Evolutionary conservation across 2,888 invertebrate species (phyloP).

Genomic region (Parelbella ahira): DNA sequence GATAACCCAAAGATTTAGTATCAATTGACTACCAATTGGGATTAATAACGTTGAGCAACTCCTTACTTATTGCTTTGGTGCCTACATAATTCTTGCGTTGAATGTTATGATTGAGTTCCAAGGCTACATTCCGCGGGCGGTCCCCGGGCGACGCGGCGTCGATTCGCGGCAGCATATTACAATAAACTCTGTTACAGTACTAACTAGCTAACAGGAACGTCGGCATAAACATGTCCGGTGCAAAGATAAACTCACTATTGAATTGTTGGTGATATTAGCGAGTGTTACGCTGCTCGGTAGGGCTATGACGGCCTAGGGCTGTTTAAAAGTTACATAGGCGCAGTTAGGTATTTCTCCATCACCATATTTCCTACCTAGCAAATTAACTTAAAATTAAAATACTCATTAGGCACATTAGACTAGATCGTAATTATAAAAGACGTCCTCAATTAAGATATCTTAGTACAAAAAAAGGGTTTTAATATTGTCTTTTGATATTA

Average conservation of each 20-base stretch:
- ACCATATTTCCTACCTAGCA: too few species aligned
- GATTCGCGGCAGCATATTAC: conserved; percentile 41
- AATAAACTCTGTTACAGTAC: conserved; percentile 43
- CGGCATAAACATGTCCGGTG: conserved; percentile 55
- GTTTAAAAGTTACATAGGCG: neutral
- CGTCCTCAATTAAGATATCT: too few species aligned
- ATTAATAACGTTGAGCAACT: conserved; percentile 55
- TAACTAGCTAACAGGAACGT: conserved; percentile 43
- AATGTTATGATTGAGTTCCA: conserved; percentile 51
- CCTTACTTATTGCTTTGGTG: conserved; percentile 55
- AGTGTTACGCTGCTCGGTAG: conserved; percentile 42
- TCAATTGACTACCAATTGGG: conserved; percentile 62
- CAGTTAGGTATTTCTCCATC: too few species aligned
- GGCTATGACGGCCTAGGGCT: conserved; percentile 28
- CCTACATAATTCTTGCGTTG: conserved; percentile 45
- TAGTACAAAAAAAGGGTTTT: too few species aligned
- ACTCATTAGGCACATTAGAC: too few species aligned
- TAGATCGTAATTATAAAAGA: too few species aligned
- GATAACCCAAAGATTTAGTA: conserved; percentile 43
- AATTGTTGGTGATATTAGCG: conserved; percentile 57
- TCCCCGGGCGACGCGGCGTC: conserved; percentile 35
- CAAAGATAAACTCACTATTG: conserved; percentile 56
- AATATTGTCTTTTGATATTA: too few species aligned
- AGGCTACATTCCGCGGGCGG: conserved; percentile 44
- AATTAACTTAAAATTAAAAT: too few species aligned